Conservation (phyloP, 2,888 invertebrate species). For the Melanostoma scalare region DNA sequence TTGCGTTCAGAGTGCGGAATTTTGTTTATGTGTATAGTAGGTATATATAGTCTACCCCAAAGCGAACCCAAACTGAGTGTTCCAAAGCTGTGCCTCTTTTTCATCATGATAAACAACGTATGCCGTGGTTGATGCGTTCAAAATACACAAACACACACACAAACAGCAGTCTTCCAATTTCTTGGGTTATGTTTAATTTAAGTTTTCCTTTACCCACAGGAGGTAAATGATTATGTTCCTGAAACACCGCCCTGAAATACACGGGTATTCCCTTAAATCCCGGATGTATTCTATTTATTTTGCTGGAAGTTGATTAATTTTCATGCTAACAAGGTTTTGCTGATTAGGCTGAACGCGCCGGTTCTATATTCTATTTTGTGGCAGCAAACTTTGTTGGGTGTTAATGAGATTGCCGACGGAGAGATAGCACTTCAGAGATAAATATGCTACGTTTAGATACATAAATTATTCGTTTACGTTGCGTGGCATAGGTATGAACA, state of each 20-base stretch:
- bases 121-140: conserved; percentile 32
- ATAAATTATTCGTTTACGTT: conserved; percentile 34
- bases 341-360: conserved; percentile 59
- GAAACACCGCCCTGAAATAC: background rate
- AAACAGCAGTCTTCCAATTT: conserved; percentile 35
- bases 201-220: conserved; percentile 60
- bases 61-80: background rate
- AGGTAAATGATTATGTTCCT: conserved; percentile 60
- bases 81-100: conserved; percentile 14
- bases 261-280: conserved; percentile 21
- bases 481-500: background rate
- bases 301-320: conserved; percentile 71
- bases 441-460: conserved; percentile 20
- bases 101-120: conserved; percentile 41
- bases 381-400: conserved; percentile 59
- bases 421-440: conserved; percentile 27
- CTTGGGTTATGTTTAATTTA: conserved; percentile 65
- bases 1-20: conserved; percentile 41
- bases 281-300: conserved; percentile 67
- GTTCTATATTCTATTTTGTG: conserved; percentile 49
- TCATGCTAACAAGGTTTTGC: conserved; percentile 71
- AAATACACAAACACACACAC: background rate
- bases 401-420: conserved; percentile 62
- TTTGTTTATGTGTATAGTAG: conserved; percentile 3
- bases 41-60: background rate